phyloP scores from a whole-genome alignment of 2,888 invertebrate species.

The Creontiades dilutus region DNA sequence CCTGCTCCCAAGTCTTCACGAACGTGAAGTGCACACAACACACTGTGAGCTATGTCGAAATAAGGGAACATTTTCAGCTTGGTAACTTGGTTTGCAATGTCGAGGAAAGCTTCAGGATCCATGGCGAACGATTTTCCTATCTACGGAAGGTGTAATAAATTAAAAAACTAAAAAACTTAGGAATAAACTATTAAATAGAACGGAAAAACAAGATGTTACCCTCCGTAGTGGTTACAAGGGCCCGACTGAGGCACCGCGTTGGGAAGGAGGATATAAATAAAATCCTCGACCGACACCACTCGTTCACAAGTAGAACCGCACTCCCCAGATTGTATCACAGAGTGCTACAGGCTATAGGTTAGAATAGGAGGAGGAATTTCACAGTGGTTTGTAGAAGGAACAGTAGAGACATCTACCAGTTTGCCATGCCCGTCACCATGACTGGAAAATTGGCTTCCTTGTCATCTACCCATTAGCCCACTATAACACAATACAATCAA shows the following conservation, averaged over 20 bases:
- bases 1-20: constrained; percentile 96
- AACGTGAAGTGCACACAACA: constrained; percentile 95
- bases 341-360: neutral
- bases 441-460: too few species aligned
- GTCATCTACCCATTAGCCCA: too few species aligned
- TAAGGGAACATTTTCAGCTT: constrained; percentile 99
- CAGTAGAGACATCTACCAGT: too few species aligned
- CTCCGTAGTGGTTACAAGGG: constrained; percentile 50
- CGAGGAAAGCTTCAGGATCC: constrained; percentile 98
- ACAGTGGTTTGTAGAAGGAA: neutral
- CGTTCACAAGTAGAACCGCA: neutral
- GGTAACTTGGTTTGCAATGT: constrained; percentile 98
- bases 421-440: too few species aligned
- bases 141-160: constrained; percentile 6
- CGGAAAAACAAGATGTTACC: constrained; percentile 9
- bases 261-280: constrained; percentile 20
- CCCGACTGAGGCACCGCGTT: constrained; percentile 43
- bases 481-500: too few species aligned
- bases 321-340: neutral
- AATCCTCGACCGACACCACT: constrained; percentile 3
- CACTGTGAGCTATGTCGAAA: constrained; percentile 98
- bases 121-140: constrained; percentile 79
- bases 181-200: neutral
- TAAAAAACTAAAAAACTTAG: constrained; percentile 46
- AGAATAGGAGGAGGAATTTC: neutral